phyloP scores from a whole-genome alignment of 2,797 vertebrate species.

The Tenualosa thibaudeaui region DNA sequence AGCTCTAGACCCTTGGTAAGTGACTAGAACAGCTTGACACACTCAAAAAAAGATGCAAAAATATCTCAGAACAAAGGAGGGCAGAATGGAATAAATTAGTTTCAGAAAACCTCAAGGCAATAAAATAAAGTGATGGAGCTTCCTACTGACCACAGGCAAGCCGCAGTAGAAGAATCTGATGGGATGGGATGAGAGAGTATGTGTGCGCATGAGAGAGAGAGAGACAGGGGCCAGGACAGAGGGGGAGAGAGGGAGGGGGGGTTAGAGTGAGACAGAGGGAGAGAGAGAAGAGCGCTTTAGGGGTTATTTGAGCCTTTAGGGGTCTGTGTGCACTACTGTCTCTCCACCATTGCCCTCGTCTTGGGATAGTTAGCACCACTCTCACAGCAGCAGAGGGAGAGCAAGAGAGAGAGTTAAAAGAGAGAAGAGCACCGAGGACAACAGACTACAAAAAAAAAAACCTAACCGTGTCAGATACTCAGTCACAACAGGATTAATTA shows the following conservation, averaged over 20 bases:
- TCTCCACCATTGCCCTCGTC: background rate
- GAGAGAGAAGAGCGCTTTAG: background rate
- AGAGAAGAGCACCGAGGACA: no score
- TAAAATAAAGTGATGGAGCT: background rate
- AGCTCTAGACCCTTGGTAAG: background rate
- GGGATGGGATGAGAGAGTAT: conserved; percentile 40
- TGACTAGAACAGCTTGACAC: background rate
- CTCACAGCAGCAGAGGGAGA: background rate
- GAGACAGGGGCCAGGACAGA: no score
- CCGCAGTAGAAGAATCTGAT: conserved; percentile 42
- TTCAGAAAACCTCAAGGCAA: conserved; percentile 9
- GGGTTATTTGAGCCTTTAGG: background rate
- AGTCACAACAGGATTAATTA: no score
- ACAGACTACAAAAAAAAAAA: no score
- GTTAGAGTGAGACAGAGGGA: no score
- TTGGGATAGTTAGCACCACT: background rate
- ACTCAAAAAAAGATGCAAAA: background rate
- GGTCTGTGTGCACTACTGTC: background rate
- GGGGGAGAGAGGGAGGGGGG: no score
- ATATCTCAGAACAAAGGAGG: background rate
- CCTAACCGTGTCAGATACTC: no score
- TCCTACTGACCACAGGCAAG: background rate
- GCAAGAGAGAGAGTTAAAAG: no score
- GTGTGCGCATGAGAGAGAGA: no score
- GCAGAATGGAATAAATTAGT: background rate